Base-by-base conservation (phyloP, 2,888 invertebrate genomes). In the Lasioglossum lativentre region DNA sequence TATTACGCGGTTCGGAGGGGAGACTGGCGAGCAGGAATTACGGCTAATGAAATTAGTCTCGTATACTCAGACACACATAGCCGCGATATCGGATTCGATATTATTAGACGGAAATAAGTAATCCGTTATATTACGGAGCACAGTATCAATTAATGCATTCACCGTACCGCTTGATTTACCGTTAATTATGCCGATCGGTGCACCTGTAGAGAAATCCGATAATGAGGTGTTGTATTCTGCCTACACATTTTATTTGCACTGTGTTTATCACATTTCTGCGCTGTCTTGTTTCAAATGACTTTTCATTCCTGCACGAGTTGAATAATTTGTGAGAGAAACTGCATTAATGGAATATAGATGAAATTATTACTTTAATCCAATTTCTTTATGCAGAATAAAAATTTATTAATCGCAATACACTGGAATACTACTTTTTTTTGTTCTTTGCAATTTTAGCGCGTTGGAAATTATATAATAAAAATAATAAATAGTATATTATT, bases 121-220 rank as follows among this genome's bases (percentile, higher is more conserved):
- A 80, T 71, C 80, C 71, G 74, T 72, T 71, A 74, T 77, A 75
- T 81, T 88, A 59, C 75, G 71, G 79, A 71, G 56, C 71, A 38
- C 59, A 42, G 70, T 10, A 40, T 19, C 76, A 42, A 81, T 83
- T 85, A 81, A 83, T 75, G 80, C 75, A 85, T 76, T 79, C 75
- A 63, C 71, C 73, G 81, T 79, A 63, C 66, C 75, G 71, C 30
- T 82, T 78, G 45, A 80, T 82, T 71, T 82, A 75, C 81, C 75
- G 77, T 81, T 81, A 82, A 79, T 73, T 75, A 74, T 52, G 38
- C 63, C 42, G 27, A 52, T 63, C 23, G 42, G 47, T 0, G 71
- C 19, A 4, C 45, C 59, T 38, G 72, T 5, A 19, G 56, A 4
- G 34, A 68, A 63, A 68, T 42, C 40, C 23, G 52, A 52, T 63